Evolutionary conservation across 2,797 vertebrate genomes (phyloP), one percentile per base, ranked within the genome.

Genomic region (Sciurus carolinensis): DNA sequence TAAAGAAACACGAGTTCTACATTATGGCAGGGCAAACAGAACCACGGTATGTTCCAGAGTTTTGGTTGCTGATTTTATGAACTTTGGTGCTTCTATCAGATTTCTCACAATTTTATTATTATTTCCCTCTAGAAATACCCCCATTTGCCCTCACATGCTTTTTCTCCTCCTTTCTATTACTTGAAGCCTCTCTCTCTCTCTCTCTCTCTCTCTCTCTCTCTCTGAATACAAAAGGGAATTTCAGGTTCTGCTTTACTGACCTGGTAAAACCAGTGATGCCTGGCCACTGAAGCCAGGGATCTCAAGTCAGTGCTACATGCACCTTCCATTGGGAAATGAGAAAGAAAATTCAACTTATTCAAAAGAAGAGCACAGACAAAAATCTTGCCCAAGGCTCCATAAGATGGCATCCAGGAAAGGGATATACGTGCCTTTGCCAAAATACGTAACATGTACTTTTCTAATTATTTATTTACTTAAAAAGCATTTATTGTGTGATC

Each of bases 401-500:
- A 18, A 1, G 1, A 20, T 28, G 24, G 33, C 50, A 67, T 36
- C 36, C 28, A 67, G 24, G 42, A 30, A 93, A 44, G 33, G 5
- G 30, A 59, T 24, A 39, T 1, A 39, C 39, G 71, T 9, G 39
- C 3, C 14, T 82, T 7, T 57, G 81, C 4, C 47, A 82, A 57
- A 75, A 71, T 50, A 39, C 33, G 4, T 62, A 83, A 39, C 7
- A 30, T 12, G 1, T 5, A 33, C 20, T 92, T 90, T 72, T 52
- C 28, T 42, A 81, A 80, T 72, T 24, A 87, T 62, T 86, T 75
- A 90, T 66, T 88, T 69, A 92, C 36, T 75, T 86, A 84, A 39
- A 9, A 85, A 96, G 33, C 5, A 71, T 87, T 71, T 89, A 22
- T 79, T 22, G 24, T 81, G 76, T 50, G 42, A 88, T 93, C 83